Base-by-base conservation (phyloP, 2,113 vertebrate genomes). In the Megalops atlanticus region DNA sequence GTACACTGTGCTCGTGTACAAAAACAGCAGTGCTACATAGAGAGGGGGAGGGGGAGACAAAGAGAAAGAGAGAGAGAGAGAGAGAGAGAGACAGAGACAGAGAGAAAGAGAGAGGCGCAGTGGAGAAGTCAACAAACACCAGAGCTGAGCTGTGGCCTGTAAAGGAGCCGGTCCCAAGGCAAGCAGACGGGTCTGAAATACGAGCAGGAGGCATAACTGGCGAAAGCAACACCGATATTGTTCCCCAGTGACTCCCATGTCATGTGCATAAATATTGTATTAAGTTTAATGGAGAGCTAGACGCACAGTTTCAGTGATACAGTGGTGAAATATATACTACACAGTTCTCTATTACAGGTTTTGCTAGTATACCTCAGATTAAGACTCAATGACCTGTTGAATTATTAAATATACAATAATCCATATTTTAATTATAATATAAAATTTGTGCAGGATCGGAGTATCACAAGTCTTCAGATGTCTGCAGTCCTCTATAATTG, bases 121-220 rank as follows among this genome's bases (percentile, higher is more conserved):
- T 38, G 71, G 71, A 73, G 18, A 27, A 40, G 38, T 73, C 71
- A 73, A n/a, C 35, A 73, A 73, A 40, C 35, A 40, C 35, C 75
- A 77, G 31, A 49, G 33, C 33, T 54, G 47, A 49, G 39, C 38
- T 24, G 45, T 8, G 18, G 43, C 49, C 45, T 18, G 16, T 79
- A 16, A 39, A 81, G 15, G 31, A 43, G 38, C 47, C 49, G 10
- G 79, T 16, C 35, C 14, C n/a, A 15, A n/a, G 70, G 39, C 21
- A 54, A 24, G 36, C 12, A 49, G 47, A n/a, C 33, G 38, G 39
- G 14, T 40, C 36, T 43, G 52, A 81, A 74, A 81, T 40, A 7
- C 10, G 27, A 75, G 71, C 27, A 39, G 36, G 54, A 45, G n/a
- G 27, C 49, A 31, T n/a, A 80, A 47, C 36, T 33, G 14, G 49